Evolutionary conservation across 2,797 vertebrate species (phyloP).

Genomic region (Phrynocephalus vlangalii): DNA sequence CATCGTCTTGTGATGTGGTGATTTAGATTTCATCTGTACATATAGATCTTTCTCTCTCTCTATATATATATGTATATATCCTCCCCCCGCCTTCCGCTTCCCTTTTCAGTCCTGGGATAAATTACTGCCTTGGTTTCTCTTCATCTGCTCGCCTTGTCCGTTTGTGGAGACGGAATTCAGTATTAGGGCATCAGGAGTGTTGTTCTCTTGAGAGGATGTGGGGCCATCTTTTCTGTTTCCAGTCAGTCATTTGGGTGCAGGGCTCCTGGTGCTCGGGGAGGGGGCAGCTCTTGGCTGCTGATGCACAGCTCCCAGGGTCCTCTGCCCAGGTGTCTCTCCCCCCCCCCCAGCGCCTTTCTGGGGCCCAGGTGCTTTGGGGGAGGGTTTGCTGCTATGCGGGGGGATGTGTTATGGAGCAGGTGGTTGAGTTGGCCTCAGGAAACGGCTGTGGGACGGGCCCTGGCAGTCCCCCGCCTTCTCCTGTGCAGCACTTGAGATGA

Average conservation of each 20-base stretch:
- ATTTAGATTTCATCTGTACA: constrained; percentile 61
- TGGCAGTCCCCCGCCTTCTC: constrained; percentile 41
- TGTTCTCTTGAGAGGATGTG: too few relatives aligned
- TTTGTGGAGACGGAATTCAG: constrained; percentile 67
- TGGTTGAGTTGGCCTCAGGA: constrained; percentile 14
- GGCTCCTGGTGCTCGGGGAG: constrained; percentile 26
- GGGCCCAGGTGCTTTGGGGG: constrained; percentile 23
- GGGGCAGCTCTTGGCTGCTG: constrained; percentile 37
- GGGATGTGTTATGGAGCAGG: neutral
- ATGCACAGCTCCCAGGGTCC: neutral
- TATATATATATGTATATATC: too few relatives aligned
- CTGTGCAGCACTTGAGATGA: constrained; percentile 21
- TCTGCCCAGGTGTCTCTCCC: constrained; percentile 39
- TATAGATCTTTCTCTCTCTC: constrained; percentile 15
- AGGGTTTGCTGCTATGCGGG: constrained; percentile 29
- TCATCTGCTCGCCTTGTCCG: constrained; percentile 67
- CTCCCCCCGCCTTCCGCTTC: constrained; percentile 2
- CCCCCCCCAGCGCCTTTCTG: fast-evolving
- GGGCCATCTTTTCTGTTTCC: constrained; percentile 57
- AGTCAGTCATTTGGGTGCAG: constrained; percentile 19
- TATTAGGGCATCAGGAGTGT: constrained; percentile 41
- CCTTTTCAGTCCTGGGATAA: constrained; percentile 73
- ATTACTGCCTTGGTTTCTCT: constrained; percentile 74
- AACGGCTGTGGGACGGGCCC: constrained; percentile 33
- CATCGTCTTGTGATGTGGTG: constrained; percentile 81